These are phyloP conservation scores for Zaprionus gabonicus DNA, from an alignment of 1,140 invertebrate species.

Conservation along the genomic window DNA sequence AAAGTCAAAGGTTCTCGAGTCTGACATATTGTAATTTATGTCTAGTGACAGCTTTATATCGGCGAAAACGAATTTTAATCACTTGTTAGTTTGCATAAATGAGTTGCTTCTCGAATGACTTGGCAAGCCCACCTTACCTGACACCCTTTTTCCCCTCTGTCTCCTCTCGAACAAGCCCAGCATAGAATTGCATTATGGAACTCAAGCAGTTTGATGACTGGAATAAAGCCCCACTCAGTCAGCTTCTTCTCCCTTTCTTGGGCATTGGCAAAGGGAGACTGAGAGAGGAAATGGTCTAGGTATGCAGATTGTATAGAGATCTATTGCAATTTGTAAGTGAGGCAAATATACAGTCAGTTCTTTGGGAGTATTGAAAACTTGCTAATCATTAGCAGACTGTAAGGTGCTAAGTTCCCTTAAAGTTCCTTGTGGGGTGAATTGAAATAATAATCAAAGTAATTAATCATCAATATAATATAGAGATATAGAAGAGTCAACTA, in stretches of 20 bases:
- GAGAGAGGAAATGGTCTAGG: not conserved
- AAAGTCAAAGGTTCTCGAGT: slow-evolving; percentile 82
- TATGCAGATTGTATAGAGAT: not conserved
- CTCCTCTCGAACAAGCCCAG: not conserved
- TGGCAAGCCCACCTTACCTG: slow-evolving; percentile 6
- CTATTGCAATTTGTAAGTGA: not conserved
- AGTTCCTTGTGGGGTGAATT: not conserved
- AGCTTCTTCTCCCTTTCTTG: not conserved
- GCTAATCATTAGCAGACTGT: not conserved
- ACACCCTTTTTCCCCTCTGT: not conserved
- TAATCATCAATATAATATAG: too few relatives aligned
- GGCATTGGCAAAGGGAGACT: not conserved
- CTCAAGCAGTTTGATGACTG: not conserved
- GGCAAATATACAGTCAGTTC: too few relatives aligned
- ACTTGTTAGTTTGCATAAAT: slow-evolving; percentile 83
- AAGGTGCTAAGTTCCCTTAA: not conserved
- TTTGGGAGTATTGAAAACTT: not conserved
- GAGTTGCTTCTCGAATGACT: slow-evolving; percentile 67
- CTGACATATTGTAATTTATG: slow-evolving; percentile 83
- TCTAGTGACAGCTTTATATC: slow-evolving; percentile 83
- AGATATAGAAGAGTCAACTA: too few relatives aligned
- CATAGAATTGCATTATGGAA: not conserved
- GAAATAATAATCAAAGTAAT: too few relatives aligned
- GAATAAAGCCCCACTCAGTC: not conserved
- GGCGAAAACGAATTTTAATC: slow-evolving; percentile 78